Evolutionary conservation across 2,797 vertebrate genomes (phyloP), one percentile per base, ranked within the genome.

Genomic region (Melanotaenia parkinsoni): DNA sequence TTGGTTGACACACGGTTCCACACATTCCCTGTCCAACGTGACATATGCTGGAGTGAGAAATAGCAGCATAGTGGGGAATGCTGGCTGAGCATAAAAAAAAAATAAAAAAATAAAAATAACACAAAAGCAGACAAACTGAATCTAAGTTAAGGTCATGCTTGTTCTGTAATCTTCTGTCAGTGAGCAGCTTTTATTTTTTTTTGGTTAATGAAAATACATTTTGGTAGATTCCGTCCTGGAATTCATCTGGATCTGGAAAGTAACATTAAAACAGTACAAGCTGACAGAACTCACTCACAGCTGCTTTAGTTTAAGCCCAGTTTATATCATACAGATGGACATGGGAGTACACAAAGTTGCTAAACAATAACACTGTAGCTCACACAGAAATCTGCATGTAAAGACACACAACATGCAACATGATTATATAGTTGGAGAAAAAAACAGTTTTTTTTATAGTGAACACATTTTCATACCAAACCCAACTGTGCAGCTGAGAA

Each of bases 191-290:
- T 30, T 63, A 5, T 45, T 32, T 16, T 26, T 26, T 10, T 22
- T 18, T 20, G 16, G 14, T 30, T 58, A 59, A 30, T 58, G 26
- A 69, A 50, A 58, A 40, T 66, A 10, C 56, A 2, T 10, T 67
- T 24, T n/a, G 30, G 7, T 13, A 53, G 58, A 72, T 72, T 11
- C n/a, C 84, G 54, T 32, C 8, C 7, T 20, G 26, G 32, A 8
- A 6, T 7, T 18, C 53, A 30, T 18, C 54, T 57, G 26, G 54
- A 16, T 20, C 64, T 72, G 74, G 50, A 84, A 84, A 82, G 82
- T 84, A 60, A 73, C 79, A 77, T 81, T 70, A 68, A 86, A 71
- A 69, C 20, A 30, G 20, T 24, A 24, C 68, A 77, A 76, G 66
- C 50, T 40, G 56, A 60, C 70, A 65, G 33, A 60, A 61, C 80